phyloP scores from a whole-genome alignment of 1,140 invertebrate species.

The Leptestheria dahalacensis region DNA sequence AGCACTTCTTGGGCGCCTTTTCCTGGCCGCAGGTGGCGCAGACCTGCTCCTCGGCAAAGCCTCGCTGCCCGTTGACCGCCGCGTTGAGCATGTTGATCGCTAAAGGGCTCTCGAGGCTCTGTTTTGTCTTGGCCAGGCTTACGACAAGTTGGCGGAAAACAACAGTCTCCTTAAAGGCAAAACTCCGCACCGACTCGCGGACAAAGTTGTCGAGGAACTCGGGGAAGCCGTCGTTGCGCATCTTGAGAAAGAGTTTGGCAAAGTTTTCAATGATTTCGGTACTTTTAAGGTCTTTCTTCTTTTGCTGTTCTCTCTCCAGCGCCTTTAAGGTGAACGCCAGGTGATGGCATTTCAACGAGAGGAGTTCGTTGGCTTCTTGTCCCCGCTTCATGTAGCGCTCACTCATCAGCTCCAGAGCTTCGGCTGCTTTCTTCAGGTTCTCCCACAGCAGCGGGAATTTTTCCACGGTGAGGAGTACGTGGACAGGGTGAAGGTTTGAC shows the following conservation, averaged over 20 bases:
- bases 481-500: slow-evolving; percentile 72
- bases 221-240: slow-evolving; percentile 51
- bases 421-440: slow-evolving; percentile 56
- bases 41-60: slow-evolving; percentile 44
- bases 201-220: slow-evolving; percentile 68
- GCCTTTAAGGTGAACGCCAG: slow-evolving; percentile 57
- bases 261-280: slow-evolving; percentile 23
- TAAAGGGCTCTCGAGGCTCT: slow-evolving; percentile 39
- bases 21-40: slow-evolving; percentile 82
- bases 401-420: slow-evolving; percentile 66
- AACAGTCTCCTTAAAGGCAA: slow-evolving; percentile 69
- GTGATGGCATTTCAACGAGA: slow-evolving; percentile 84
- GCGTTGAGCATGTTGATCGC: slow-evolving; percentile 54
- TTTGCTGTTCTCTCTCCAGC: slow-evolving; percentile 27
- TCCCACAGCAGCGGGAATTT: slow-evolving; percentile 51
- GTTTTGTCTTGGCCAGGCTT: slow-evolving; percentile 49
- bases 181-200: slow-evolving; percentile 67
- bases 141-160: slow-evolving; percentile 67
- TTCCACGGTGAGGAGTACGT: slow-evolving; percentile 63
- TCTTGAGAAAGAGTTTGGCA: slow-evolving; percentile 44
- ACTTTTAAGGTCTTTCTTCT: slow-evolving; percentile 24
- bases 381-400: slow-evolving; percentile 73
- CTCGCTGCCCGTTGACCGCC: slow-evolving; percentile 76
- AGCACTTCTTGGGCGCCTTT: slow-evolving; percentile 78
- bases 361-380: slow-evolving; percentile 75